Base-by-base conservation (phyloP, 1,140 invertebrate genomes). In the Bathynomus jamesi region DNA sequence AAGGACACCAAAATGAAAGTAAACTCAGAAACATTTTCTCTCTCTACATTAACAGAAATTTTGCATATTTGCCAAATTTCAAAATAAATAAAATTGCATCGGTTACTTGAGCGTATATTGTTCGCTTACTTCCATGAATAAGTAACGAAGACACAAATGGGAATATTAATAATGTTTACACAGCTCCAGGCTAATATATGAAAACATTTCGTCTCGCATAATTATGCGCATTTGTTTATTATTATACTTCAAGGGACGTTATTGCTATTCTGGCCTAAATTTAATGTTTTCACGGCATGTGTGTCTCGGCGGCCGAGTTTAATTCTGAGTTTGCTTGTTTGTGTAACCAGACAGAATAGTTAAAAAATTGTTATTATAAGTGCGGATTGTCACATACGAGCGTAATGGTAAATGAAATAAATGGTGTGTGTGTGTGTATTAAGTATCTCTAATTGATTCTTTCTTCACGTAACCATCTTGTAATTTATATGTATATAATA, bases 151-250 rank as follows among this genome's bases (percentile, higher is more conserved):
- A 53, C 40, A 53, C 40, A 53, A 53, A 53, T 53, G 40, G 40
- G 40, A 53, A 53, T 53, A 53, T 53, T 53, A 53, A 53, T 53
- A 53, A 53, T 53, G 40, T 53, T 53, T 53, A 53, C 40, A 53
- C 40, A 53, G 40, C 40, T 53, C 40, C 40, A 53, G 40, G 40
- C 40, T 53, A 53, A 53, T 53, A 53, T 53, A 53, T 53, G 40
- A 53, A 53, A 53, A 53, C 40, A 53, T 53, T 53, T 21, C 40
- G 40, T 53, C 21, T 5, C 40, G 13, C 40, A 53, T 53, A 53
- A 53, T 53, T 53, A 53, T 53, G 40, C 40, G 21, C 40, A 53
- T 53, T 53, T 53, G 40, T 53, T 53, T 53, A 53, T 53, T 53
- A 53, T 53, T 53, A 53, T 53, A 53, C 40, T 53, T 53, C 40